A percentile compares a stretch with the other conserved stretches of the same genome.
These are phyloP conservation scores for Drosophila neocordata DNA, from an alignment of 1,140 invertebrate genomes.

Conservation along the genomic window DNA sequence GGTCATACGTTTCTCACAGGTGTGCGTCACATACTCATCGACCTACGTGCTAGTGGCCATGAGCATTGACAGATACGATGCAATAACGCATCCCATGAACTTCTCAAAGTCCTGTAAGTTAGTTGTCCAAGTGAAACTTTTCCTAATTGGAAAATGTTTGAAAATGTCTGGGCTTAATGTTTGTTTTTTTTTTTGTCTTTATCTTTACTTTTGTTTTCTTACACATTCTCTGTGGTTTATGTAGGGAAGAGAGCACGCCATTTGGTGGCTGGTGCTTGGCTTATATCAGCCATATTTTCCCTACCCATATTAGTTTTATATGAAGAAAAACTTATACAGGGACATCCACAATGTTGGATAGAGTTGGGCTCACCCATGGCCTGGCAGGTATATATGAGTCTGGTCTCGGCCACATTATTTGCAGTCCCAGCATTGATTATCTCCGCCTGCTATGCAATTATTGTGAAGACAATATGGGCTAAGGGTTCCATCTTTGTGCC, in stretches of 20 bases:
- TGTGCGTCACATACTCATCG: constrained; percentile 94
- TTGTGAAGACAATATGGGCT: constrained; percentile 96
- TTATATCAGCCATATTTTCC: constrained; percentile 92
- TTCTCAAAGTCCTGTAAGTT: constrained; percentile 96
- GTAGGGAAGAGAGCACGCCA: constrained; percentile 92
- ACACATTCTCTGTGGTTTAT: constrained; percentile 48
- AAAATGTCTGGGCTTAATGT: constrained; percentile 21
- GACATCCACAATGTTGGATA: constrained; percentile 94
- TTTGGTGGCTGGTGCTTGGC: constrained; percentile 92
- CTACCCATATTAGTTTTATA: constrained; percentile 92
- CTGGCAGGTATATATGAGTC: constrained; percentile 95
- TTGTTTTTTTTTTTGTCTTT: constrained; percentile 25
- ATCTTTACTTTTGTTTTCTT: not conserved
- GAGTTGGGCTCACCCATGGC: constrained; percentile 88
- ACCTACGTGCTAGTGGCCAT: constrained; percentile 97
- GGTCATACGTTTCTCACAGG: constrained; percentile 92
- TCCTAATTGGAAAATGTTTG: constrained; percentile 69
- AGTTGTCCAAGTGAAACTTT: constrained; percentile 84
- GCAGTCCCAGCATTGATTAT: constrained; percentile 95
- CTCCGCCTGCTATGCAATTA: constrained; percentile 94
- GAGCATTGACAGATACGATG: constrained; percentile 96
- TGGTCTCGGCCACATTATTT: constrained; percentile 92
- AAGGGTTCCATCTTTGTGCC: constrained; percentile 86
- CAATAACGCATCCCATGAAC: constrained; percentile 97
- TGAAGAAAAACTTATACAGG: constrained; percentile 90